A percentile compares a stretch with the other conserved stretches of the same genome.
Conservation (phyloP, 1,140 invertebrate species). For the Dreissena polymorpha region DNA sequence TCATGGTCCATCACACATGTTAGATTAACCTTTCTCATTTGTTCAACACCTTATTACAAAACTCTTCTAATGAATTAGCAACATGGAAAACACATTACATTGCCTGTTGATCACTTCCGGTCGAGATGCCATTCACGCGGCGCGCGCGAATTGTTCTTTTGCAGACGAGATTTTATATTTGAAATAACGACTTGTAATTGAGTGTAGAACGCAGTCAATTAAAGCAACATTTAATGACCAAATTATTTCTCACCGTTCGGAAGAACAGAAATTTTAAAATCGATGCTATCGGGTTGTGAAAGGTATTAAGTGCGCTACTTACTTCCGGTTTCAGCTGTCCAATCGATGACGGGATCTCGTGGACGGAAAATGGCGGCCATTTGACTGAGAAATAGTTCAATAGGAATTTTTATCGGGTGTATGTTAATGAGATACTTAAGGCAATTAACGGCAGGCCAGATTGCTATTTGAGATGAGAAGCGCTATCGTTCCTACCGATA, state of each 20-base stretch:
- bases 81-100: constrained; percentile 57
- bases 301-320: constrained; percentile 42
- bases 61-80: constrained; percentile 53
- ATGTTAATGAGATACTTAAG: constrained; percentile 19
- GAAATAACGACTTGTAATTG: constrained; percentile 58
- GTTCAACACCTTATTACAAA: constrained; percentile 54
- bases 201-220: constrained; percentile 52
- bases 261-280: constrained; percentile 56
- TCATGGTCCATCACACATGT: constrained; percentile 54
- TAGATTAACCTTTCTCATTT: constrained; percentile 57
- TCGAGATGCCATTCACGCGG: constrained; percentile 42
- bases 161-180: constrained; percentile 53
- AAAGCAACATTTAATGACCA: constrained; percentile 47
- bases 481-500: too few relatives aligned
- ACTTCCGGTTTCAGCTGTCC: constrained; percentile 30
- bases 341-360: constrained; percentile 45
- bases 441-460: not conserved
- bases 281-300: constrained; percentile 41
- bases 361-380: constrained; percentile 34
- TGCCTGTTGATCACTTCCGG: constrained; percentile 55
- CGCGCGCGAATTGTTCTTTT: constrained; percentile 50
- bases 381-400: constrained; percentile 11
- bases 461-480: not conserved
- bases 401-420: constrained; percentile 38
- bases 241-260: constrained; percentile 54